Evolutionary conservation across 2,113 vertebrate genomes (phyloP), one percentile per base, ranked within the genome.

Genomic region (Lepus europaeus): DNA sequence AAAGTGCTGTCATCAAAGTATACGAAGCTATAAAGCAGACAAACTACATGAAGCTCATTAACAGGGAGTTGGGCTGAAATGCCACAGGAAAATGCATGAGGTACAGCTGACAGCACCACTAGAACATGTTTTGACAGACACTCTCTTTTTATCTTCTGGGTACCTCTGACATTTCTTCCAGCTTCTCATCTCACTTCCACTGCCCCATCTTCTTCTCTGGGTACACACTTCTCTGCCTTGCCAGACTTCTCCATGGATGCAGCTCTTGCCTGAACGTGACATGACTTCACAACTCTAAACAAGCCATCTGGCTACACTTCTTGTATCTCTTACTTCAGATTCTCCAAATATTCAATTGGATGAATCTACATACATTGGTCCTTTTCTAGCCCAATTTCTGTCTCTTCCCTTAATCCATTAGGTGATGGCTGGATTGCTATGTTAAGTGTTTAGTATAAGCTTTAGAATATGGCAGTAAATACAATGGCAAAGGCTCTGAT

Each of bases 71-170:
- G 9, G 79, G 36, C 29, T 80, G 64, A 86, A 82, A 87, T 74
- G 6, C n/a, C 69, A 23, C 0, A 16, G 63, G 17, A 68, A 82
- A 70, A 61, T 36, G 7, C 2, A 6, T 20, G 2, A 20, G 1
- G 5, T 5, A 3, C 4, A 36, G n/a, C 45, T n/a, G 1, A 0
- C 73, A 76, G 19, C 2, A 9, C 4, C 29, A 29, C 22, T 70
- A 31, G 23, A 39, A 51, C 53, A 33, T 31, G 13, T 6, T 56
- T 14, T 29, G 23, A 12, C 0, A n/a, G 23, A 20, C 20, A 0
- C 10, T 72, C 11, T 33, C 49, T 66, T 27, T 69, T 68, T 45
- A 51, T 16, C 20, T 70, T 66, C 70, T 25, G 10, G 8, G 10
- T 6, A 6, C 1, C 70, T 72, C 0, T 72, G 61, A 36, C 53